Percentiles rank a stretch among this genome's conserved stretches.
These are phyloP conservation scores for Geotrupes spiniger DNA, from an alignment of 2,888 invertebrate species.

Conservation along the genomic window DNA sequence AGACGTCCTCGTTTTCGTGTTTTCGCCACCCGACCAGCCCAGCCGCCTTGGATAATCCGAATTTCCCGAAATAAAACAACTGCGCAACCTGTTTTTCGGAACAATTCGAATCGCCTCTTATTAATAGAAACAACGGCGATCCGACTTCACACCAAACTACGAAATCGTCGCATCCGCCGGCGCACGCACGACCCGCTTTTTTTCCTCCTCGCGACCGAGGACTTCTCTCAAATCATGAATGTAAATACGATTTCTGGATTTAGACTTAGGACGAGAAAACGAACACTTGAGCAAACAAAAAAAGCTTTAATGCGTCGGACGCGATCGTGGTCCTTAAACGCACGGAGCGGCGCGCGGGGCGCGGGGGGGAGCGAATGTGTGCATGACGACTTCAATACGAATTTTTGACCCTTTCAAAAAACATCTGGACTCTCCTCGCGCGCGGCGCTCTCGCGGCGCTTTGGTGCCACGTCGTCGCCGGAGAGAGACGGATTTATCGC, in stretches of 20 bases:
- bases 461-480: slow-evolving; percentile 23
- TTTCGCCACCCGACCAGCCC: no score
- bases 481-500: neutral
- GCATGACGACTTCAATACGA: slow-evolving; percentile 17
- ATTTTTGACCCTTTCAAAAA: slow-evolving; percentile 31
- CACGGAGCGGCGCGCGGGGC: neutral
- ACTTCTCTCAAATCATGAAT: slow-evolving; percentile 24
- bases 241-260: slow-evolving; percentile 33
- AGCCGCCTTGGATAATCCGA: no score
- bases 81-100: no score
- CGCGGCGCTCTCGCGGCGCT: slow-evolving; percentile 24
- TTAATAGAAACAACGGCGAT: no score
- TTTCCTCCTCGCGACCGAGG: no score
- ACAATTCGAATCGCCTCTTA: no score
- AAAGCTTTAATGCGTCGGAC: slow-evolving; percentile 10
- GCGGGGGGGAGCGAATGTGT: neutral
- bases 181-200: no score
- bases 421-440: slow-evolving; percentile 30
- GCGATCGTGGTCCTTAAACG: slow-evolving; percentile 3
- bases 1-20: no score
- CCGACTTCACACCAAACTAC: no score
- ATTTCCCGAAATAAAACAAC: no score
- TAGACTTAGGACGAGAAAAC: slow-evolving; percentile 24
- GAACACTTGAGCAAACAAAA: slow-evolving; percentile 31
- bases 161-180: no score